Evolutionary conservation across 2,797 vertebrate genomes (phyloP).

Genomic region (Parambassis ranga): DNA sequence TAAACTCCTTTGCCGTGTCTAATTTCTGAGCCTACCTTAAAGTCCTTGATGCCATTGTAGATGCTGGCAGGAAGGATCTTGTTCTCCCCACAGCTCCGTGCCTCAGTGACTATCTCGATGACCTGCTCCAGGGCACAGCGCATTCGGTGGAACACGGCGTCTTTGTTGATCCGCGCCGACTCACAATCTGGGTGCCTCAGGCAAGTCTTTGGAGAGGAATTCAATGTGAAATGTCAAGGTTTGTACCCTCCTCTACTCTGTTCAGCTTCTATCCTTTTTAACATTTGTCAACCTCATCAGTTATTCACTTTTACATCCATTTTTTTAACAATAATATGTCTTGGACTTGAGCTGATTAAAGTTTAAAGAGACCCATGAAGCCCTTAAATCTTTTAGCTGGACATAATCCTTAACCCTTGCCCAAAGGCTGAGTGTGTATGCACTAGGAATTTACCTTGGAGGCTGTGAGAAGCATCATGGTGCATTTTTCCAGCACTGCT

Average conservation of each 20-base stretch:
- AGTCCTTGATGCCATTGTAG: constrained; percentile 91
- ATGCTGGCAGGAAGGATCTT: constrained; percentile 87
- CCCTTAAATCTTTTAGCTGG: constrained; percentile 1
- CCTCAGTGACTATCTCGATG: constrained; percentile 96
- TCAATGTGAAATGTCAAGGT: constrained; percentile 55
- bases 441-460: constrained; percentile 87
- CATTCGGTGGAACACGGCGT: constrained; percentile 96
- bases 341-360: not conserved
- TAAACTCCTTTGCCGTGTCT: not conserved
- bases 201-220: constrained; percentile 87
- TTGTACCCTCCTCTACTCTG: not conserved
- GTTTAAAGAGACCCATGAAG: constrained; percentile 3
- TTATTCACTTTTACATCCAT: not conserved
- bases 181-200: constrained; percentile 97
- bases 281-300: not conserved
- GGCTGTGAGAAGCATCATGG: constrained; percentile 99
- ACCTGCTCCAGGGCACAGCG: constrained; percentile 94
- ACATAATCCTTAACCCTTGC: constrained; percentile 6
- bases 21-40: constrained; percentile 85
- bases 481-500: constrained; percentile 97
- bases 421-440: not conserved
- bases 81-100: constrained; percentile 82
- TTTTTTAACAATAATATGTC: not conserved
- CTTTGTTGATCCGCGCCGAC: constrained; percentile 96
- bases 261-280: constrained; percentile 6